These are phyloP conservation scores for Drosophila elegans DNA, from an alignment of 1,140 invertebrate species.

Conservation along the genomic window DNA sequence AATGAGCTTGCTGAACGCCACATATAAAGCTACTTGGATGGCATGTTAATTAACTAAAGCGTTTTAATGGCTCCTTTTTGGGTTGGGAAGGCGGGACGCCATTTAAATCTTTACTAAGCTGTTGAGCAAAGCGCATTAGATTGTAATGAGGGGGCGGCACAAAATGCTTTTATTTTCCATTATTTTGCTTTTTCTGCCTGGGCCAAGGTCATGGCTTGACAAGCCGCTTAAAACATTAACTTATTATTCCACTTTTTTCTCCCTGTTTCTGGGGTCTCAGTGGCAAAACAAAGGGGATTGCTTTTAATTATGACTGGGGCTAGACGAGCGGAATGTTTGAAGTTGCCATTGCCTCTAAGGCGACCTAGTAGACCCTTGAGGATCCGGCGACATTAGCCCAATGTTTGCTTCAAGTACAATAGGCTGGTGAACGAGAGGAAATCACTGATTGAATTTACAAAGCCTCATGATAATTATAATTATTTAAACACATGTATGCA, in stretches of 20 bases:
- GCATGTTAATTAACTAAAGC: constrained; percentile 59
- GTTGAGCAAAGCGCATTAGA: constrained; percentile 75
- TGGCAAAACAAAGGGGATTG: constrained; percentile 35
- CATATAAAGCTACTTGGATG: constrained; percentile 33
- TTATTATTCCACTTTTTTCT: constrained; percentile 59
- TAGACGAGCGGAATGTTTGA: constrained; percentile 62
- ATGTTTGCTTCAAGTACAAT: background rate
- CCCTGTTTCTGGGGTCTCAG: background rate
- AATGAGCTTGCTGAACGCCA: constrained; percentile 35
- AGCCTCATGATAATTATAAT: background rate
- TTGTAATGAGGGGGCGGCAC: constrained; percentile 69
- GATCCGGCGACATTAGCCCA: constrained; percentile 5
- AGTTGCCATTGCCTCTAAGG: constrained; percentile 44
- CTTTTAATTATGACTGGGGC: constrained; percentile 64
- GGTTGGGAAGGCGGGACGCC: background rate
- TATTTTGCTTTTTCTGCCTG: constrained; percentile 24
- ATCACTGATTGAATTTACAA: background rate
- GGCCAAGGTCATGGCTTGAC: constrained; percentile 66
- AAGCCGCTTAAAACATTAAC: constrained; percentile 78
- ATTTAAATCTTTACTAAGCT: constrained; percentile 72
- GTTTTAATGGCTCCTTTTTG: constrained; percentile 43
- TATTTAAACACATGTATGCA: no score
- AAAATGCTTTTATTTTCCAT: constrained; percentile 57
- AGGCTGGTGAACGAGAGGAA: background rate
- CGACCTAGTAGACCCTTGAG: constrained; percentile 14